Percentiles rank a stretch among this genome's conserved stretches.
Conservation (phyloP, 2,797 vertebrate species). For the Scleropages formosus region DNA sequence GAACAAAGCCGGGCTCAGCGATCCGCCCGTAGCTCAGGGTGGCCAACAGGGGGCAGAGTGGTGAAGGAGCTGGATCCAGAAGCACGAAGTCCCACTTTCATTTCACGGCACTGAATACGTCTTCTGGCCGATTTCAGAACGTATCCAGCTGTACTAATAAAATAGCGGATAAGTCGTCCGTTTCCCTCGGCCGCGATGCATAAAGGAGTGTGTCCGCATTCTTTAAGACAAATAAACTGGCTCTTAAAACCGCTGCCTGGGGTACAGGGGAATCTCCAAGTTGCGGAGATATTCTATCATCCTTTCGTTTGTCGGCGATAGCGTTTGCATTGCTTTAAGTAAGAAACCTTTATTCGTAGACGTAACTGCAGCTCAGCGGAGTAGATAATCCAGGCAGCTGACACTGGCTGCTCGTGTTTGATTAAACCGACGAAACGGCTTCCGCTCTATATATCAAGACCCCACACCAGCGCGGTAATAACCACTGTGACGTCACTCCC, state of each 20-base stretch:
- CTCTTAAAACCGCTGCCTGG: background rate
- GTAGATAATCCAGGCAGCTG: slow-evolving; percentile 13
- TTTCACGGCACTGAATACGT: too few species aligned
- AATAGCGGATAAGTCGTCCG: too few species aligned
- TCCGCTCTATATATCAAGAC: background rate
- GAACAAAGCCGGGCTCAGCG: background rate
- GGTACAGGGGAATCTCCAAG: background rate
- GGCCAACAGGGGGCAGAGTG: background rate
- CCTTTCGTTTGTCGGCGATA: slow-evolving; percentile 16
- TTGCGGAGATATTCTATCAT: background rate
- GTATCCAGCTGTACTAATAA: too few species aligned
- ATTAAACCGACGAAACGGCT: slow-evolving; percentile 1
- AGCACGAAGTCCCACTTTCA: too few species aligned
- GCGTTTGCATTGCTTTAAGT: slow-evolving; percentile 19
- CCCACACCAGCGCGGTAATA: background rate
- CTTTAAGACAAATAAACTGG: too few species aligned
- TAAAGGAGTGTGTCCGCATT: too few species aligned
- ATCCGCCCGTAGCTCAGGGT: too few species aligned
- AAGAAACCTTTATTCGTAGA: slow-evolving; percentile 25
- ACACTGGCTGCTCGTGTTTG: slow-evolving; percentile 26
- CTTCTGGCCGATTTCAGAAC: too few species aligned
- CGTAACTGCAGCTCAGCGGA: slow-evolving; percentile 23
- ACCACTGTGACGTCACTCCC: background rate
- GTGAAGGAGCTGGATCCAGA: background rate
- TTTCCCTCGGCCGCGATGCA: too few species aligned